A percentile compares a stretch with the other conserved stretches of the same genome.
Evolutionary conservation across 2,797 vertebrate genomes (phyloP).

Genomic region (Falco concolor): DNA sequence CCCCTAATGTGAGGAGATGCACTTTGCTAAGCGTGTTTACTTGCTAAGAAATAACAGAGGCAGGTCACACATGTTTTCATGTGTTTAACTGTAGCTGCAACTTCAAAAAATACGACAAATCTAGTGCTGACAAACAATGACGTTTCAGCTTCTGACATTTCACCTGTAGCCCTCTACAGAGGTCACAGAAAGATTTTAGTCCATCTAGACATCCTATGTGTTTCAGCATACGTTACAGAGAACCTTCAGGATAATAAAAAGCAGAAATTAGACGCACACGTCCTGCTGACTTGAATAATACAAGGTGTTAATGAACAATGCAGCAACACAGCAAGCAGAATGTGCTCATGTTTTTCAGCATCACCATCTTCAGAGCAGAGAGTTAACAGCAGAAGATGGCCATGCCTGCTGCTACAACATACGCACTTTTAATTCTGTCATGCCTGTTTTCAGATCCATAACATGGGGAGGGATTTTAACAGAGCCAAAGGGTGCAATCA

Average conservation of each 20-base stretch:
- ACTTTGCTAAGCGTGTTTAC: background rate
- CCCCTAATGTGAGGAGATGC: background rate
- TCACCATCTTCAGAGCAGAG: background rate
- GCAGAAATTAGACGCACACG: background rate
- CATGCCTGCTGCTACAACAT: background rate
- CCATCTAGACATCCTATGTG: slow-evolving; percentile 23
- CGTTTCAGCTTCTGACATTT: background rate
- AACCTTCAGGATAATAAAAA: slow-evolving; percentile 31
- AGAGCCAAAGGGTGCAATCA: background rate
- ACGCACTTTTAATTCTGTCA: background rate
- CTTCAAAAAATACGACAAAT: background rate
- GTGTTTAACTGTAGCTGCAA: background rate
- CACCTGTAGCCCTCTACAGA: background rate
- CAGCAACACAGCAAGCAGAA: slow-evolving; percentile 15
- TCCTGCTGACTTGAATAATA: slow-evolving; percentile 6
- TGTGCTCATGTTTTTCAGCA: background rate
- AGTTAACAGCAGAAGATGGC: background rate
- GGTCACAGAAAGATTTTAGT: background rate
- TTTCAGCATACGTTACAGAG: slow-evolving; percentile 4
- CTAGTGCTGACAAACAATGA: background rate
- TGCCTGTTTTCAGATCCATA: background rate
- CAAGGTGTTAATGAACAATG: slow-evolving; percentile 21
- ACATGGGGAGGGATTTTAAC: background rate
- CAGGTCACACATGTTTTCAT: background rate
- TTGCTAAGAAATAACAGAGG: background rate